Percentiles rank a stretch among this genome's conserved stretches.
phyloP scores from a whole-genome alignment of 2,797 vertebrate species.

The Cheirogaleus major region DNA sequence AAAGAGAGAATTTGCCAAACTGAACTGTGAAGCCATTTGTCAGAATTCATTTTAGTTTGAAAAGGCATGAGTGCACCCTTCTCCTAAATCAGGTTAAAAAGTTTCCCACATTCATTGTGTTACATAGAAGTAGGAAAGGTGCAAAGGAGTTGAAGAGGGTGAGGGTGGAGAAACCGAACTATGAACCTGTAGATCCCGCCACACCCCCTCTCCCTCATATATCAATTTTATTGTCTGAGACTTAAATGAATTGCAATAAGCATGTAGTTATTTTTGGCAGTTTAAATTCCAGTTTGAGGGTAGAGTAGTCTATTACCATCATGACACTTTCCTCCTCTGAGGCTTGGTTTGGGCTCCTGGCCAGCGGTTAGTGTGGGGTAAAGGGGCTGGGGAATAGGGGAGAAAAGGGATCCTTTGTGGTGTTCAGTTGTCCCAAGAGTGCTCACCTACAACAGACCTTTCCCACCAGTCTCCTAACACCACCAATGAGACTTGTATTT shows the following conservation, averaged over 20 bases:
- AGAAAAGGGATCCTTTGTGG: not conserved
- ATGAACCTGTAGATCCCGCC: not conserved
- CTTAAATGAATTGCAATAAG: not conserved
- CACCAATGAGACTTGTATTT: not conserved
- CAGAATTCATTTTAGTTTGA: not conserved
- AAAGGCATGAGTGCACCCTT: not conserved
- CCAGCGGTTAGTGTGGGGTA: not conserved
- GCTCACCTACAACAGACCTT: not conserved
- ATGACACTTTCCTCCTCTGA: not conserved
- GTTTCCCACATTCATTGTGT: not conserved
- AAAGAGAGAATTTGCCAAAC: not conserved
- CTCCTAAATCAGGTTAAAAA: not conserved
- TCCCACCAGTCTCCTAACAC: not conserved
- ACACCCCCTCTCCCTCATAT: accelerated
- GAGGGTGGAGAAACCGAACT: not conserved
- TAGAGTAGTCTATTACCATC: not conserved
- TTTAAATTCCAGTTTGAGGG: not conserved
- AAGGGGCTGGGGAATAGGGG: not conserved
- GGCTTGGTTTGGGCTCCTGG: slow-evolving; percentile 8
- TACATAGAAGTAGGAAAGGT: not conserved
- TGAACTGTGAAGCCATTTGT: slow-evolving; percentile 9
- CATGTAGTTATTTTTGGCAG: not conserved
- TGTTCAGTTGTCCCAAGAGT: not conserved
- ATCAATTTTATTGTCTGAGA: not conserved
- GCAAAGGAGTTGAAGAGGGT: not conserved